Base-by-base conservation (phyloP, 2,888 invertebrate genomes). In the Ophion ventricosus region DNA sequence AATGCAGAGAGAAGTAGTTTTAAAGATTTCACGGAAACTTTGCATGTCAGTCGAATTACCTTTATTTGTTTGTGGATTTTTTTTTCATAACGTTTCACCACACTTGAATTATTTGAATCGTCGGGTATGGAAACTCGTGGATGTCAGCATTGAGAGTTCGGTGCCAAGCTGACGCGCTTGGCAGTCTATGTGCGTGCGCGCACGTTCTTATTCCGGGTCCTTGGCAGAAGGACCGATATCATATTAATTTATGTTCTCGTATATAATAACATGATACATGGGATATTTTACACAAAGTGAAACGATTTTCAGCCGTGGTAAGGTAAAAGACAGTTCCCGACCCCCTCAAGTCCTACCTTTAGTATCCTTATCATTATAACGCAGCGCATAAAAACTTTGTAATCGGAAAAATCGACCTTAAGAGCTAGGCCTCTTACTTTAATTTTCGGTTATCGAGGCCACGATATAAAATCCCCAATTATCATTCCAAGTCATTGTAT, bases 41-140 rank as follows among this genome's bases (percentile, higher is more conserved):
- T 78, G 54, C 78, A 78, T 77, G 70, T 74, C 64, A 49, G 3
- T 57, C 61, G 25, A 67, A 61, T 4, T 57, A 23, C 10, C 25
- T 43, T 74, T 20, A 64, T 56, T 56, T 63, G 1, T 43, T 43
- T 67, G 2, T 14, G 23, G 20, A 23, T 49, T 5, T 40, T 43
- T 49, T 49, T 49, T 49, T 14, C 2, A 25, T 59, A 11, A 40
- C 40, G 7, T 63, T 35, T 26, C 20, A 54, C 11, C 20, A 35
- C 43, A 29, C 59, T 69, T 23, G 0, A 74, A 49, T 35, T 11
- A 67, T 69, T 56, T 40, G 61, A 69, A 61, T 75, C 54, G 69
- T 61, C 35, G 29, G 49, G 23, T 54, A 59, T 14, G 11, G 54
- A 75, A 35, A 54, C 63, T 67, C 54, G 23, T 40, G 59, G 54